Base-by-base conservation (phyloP, 2,113 vertebrate genomes). In the Scolopax mira region DNA sequence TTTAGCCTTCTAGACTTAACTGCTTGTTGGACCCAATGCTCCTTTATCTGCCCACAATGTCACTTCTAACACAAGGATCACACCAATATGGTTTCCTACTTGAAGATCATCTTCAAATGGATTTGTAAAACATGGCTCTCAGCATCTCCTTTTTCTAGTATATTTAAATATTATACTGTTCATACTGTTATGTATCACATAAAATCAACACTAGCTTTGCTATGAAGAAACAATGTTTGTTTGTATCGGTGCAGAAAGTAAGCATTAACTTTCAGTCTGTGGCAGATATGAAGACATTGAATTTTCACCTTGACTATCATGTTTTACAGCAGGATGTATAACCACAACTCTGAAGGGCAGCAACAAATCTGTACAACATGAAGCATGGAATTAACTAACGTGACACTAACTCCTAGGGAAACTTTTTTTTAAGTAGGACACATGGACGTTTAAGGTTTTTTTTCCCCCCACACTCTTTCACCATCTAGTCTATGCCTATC, bases 121-220 rank as follows among this genome's bases (percentile, higher is more conserved):
- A 46, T 62, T 48, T 83, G 67, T 14, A 69, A 83, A 94, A 62
- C 33, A 51, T 33, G 62, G 71, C 35, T 80, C 46, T 31, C 5
- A 7, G 24, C 21, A 16, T 64, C 83, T 79, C 31, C 27, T 65
- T 82, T 49, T 31, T 16, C 54, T 44, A 41, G 41, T 46, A 18
- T n/a, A 61, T 51, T 90, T 75, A 37, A 89, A 13, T 9, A 73
- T 58, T 74, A 62, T 33, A 54, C 35, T 10, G 17, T 12, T 73
- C 13, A 3, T 11, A 55, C 25, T 64, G 24, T 77, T 49, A 82
- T 3, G 22, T 5, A 80, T 71, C 46, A 80, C 6, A 52, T 60
- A 71, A 93, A 90, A 93, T 16, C 88, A 86, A 44, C 57, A 64
- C 60, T 6, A 64, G 71, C 39, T 88, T 27, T 96, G 88, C 79